These are phyloP conservation scores for Prionace glauca DNA, from an alignment of 2,797 vertebrate species.

Conservation along the genomic window DNA sequence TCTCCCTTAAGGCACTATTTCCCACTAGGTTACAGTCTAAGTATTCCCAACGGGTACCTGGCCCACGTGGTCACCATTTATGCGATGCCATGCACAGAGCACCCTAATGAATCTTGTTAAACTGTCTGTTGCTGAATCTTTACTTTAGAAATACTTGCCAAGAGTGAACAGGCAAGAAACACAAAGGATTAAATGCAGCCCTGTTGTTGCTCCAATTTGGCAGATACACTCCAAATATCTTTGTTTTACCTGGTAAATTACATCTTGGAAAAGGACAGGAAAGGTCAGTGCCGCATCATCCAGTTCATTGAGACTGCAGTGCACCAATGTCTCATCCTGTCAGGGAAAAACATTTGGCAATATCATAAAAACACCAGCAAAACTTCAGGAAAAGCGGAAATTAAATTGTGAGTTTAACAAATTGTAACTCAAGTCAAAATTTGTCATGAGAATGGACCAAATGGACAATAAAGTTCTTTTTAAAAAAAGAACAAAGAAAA, in stretches of 20 bases:
- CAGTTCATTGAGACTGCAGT: slow-evolving; percentile 96
- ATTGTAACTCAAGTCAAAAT: neutral
- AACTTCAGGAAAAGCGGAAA: neutral
- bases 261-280: slow-evolving; percentile 96
- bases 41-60: neutral
- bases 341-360: slow-evolving; percentile 34
- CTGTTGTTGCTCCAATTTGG: neutral
- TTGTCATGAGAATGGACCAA: neutral
- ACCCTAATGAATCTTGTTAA: neutral
- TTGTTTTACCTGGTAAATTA: slow-evolving; percentile 87
- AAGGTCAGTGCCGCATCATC: slow-evolving; percentile 97
- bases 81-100: neutral
- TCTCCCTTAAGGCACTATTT: neutral
- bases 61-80: neutral
- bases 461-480: neutral
- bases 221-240: neutral
- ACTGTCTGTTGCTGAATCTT: neutral
- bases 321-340: slow-evolving; percentile 94
- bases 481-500: neutral
- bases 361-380: neutral
- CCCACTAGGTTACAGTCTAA: neutral
- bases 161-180: neutral
- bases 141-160: neutral
- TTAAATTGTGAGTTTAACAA: neutral
- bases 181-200: neutral